These are phyloP conservation scores for Bryconaethiops microstoma DNA, from an alignment of 2,797 vertebrate genomes.

Conservation along the genomic window DNA sequence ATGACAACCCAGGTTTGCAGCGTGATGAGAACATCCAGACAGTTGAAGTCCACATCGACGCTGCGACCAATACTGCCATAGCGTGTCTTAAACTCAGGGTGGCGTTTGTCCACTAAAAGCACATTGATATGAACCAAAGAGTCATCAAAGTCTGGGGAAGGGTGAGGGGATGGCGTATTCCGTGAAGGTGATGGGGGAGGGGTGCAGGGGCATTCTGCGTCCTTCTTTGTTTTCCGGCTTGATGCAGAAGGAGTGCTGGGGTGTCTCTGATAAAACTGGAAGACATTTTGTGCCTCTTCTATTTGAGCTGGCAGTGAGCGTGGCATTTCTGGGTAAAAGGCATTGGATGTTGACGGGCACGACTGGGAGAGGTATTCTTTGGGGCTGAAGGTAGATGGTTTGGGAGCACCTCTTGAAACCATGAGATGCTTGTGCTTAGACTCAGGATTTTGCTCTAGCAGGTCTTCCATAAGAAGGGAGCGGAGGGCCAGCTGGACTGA, in stretches of 20 bases:
- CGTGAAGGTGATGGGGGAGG: slow-evolving; percentile 92
- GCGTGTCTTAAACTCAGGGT: slow-evolving; percentile 88
- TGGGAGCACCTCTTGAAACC: slow-evolving; percentile 94
- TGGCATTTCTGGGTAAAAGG: slow-evolving; percentile 92
- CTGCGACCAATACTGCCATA: slow-evolving; percentile 87
- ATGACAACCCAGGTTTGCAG: slow-evolving; percentile 99
- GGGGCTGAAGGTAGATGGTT: slow-evolving; percentile 86
- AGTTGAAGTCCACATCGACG: slow-evolving; percentile 96
- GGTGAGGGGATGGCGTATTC: slow-evolving; percentile 68
- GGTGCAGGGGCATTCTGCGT: slow-evolving; percentile 85
- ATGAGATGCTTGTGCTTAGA: slow-evolving; percentile 95
- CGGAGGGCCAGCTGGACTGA: slow-evolving; percentile 90
- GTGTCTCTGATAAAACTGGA: slow-evolving; percentile 95
- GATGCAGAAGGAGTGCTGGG: slow-evolving; percentile 73
- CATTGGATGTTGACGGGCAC: slow-evolving; percentile 88
- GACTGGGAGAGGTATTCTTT: slow-evolving; percentile 98
- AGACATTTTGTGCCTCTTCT: slow-evolving; percentile 96
- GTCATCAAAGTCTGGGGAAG: slow-evolving; percentile 87
- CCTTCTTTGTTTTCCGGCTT: slow-evolving; percentile 79
- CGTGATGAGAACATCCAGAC: slow-evolving; percentile 93
- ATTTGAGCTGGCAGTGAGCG: slow-evolving; percentile 95
- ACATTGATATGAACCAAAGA: slow-evolving; percentile 95
- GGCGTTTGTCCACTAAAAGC: slow-evolving; percentile 91
- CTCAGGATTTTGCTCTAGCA: slow-evolving; percentile 90
- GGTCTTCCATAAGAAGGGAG: slow-evolving; percentile 95